phyloP scores from a whole-genome alignment of 2,797 vertebrate genomes.

The Bucorvus abyssinicus region DNA sequence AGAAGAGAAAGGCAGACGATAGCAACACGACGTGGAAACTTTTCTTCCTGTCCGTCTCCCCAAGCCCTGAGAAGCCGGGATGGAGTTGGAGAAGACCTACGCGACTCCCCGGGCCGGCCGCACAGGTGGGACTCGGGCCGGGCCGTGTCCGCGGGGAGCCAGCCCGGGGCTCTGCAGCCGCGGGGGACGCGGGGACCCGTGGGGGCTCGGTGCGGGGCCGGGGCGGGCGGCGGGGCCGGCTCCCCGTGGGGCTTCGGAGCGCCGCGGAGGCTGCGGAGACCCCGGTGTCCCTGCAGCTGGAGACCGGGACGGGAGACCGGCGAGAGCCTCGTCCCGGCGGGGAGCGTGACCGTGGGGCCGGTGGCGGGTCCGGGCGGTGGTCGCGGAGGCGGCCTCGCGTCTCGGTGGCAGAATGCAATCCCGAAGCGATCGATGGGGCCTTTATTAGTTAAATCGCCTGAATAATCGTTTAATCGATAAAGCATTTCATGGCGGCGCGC shows the following conservation, averaged over 20 bases:
- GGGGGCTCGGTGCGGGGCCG: too few relatives aligned
- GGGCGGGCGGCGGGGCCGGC: neutral
- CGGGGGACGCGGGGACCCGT: neutral
- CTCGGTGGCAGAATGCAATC: neutral
- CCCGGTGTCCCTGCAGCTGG: neutral
- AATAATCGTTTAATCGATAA: slow-evolving; percentile 81
- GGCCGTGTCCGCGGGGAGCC: slow-evolving; percentile 57
- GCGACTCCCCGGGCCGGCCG: slow-evolving; percentile 84
- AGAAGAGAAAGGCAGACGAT: slow-evolving; percentile 53
- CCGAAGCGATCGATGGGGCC: slow-evolving; percentile 67
- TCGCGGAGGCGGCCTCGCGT: neutral
- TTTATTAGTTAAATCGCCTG: slow-evolving; percentile 81
- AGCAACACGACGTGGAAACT: slow-evolving; percentile 60
- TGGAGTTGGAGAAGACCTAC: slow-evolving; percentile 91
- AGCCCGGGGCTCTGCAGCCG: neutral
- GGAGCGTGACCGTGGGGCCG: neutral
- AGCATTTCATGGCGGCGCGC: slow-evolving; percentile 66
- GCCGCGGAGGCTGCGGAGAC: neutral
- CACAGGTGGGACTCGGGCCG: slow-evolving; percentile 90
- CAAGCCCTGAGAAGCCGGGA: slow-evolving; percentile 75
- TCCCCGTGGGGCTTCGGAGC: neutral
- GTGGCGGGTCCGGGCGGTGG: neutral
- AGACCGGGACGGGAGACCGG: too few relatives aligned
- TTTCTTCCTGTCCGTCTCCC: slow-evolving; percentile 69
- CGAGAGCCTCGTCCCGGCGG: neutral